These are phyloP conservation scores for Grallaria varia DNA, from an alignment of 2,113 vertebrate genomes.

Conservation along the genomic window DNA sequence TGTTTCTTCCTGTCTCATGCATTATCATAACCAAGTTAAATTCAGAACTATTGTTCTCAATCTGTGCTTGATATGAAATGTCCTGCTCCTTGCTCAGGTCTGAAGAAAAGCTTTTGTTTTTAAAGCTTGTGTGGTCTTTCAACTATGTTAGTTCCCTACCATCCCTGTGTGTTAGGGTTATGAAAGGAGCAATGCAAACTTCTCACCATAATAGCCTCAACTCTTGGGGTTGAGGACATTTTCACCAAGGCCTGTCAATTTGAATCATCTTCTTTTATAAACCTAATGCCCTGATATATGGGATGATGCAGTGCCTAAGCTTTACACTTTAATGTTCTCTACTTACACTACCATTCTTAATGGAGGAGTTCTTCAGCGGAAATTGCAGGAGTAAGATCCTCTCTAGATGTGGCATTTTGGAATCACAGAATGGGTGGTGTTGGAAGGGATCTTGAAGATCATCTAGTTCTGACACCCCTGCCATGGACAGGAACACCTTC, in stretches of 20 bases:
- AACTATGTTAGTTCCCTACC: not conserved
- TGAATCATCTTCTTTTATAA: not conserved
- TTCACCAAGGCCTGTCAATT: not conserved
- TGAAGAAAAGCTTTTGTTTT: not conserved
- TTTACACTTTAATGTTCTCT: not conserved
- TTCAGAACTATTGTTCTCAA: not conserved
- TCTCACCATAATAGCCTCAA: not conserved
- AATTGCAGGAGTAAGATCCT: not conserved
- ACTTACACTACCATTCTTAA: not conserved
- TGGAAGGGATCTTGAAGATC: not conserved
- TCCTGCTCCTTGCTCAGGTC: not conserved
- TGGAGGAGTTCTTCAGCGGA: not conserved
- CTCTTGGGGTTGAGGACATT: not conserved
- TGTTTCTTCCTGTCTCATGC: not conserved
- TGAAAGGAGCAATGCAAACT: not conserved
- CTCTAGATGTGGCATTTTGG: not conserved
- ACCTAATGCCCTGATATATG: not conserved
- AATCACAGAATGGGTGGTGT: not conserved
- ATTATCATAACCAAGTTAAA: not conserved
- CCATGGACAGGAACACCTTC: not conserved
- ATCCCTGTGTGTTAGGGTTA: not conserved
- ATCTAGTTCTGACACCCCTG: not conserved
- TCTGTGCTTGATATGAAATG: not conserved
- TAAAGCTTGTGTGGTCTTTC: not conserved
- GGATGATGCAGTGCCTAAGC: not conserved